Percentiles rank a stretch among this genome's conserved stretches.
These are phyloP conservation scores for Apodemia duryi DNA, from an alignment of 2,888 invertebrate genomes.

Conservation along the genomic window DNA sequence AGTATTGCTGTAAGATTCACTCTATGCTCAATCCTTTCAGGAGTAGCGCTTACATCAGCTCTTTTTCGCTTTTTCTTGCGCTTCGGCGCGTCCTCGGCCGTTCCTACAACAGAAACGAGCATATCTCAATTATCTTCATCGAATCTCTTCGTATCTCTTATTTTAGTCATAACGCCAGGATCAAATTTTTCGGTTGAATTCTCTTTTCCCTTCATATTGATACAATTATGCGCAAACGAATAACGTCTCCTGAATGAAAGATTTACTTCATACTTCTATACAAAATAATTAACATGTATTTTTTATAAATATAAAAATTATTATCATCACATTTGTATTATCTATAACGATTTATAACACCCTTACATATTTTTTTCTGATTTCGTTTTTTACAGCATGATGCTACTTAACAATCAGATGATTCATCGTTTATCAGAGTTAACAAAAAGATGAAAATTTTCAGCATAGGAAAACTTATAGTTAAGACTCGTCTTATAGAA, in stretches of 20 bases:
- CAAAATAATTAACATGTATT: no score
- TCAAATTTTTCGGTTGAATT: not conserved
- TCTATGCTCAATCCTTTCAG: slow-evolving; percentile 70
- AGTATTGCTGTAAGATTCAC: slow-evolving; percentile 68
- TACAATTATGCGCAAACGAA: not conserved
- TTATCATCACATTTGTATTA: no score
- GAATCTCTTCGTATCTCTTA: slow-evolving; percentile 41
- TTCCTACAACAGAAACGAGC: slow-evolving; percentile 75
- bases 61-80: slow-evolving; percentile 66
- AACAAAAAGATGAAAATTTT: no score
- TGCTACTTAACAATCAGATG: no score
- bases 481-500: no score
- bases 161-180: slow-evolving; percentile 4
- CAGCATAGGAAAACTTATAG: no score
- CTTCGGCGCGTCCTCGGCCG: slow-evolving; percentile 56
- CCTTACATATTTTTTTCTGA: no score
- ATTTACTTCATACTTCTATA: not conserved
- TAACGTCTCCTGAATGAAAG: not conserved
- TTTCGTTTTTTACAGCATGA: no score
- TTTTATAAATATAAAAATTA: no score
- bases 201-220: not conserved
- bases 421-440: no score
- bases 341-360: no score
- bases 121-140: slow-evolving; percentile 67
- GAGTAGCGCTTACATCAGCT: slow-evolving; percentile 64